These are phyloP conservation scores for Enteromius treurensis DNA, from an alignment of 2,797 vertebrate species.

Conservation along the genomic window DNA sequence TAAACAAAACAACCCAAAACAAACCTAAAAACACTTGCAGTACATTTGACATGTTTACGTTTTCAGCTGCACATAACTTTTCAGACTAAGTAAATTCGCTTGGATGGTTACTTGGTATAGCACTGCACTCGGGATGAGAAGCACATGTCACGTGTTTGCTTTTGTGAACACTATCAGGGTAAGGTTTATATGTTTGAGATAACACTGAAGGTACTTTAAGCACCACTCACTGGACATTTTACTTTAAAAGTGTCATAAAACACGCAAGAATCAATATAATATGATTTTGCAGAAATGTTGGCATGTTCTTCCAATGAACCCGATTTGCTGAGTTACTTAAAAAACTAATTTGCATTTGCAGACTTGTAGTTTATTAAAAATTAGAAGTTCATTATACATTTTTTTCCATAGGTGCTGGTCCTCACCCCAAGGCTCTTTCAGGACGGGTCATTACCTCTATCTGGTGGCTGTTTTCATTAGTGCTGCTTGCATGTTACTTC, in stretches of 20 bases:
- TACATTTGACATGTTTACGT: not conserved
- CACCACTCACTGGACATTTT: not conserved
- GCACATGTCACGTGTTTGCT: too few relatives aligned
- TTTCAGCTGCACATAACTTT: not conserved
- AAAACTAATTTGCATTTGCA: not conserved
- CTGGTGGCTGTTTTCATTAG: slow-evolving; percentile 89
- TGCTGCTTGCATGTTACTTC: slow-evolving; percentile 85
- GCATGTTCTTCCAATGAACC: not conserved
- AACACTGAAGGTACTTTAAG: not conserved
- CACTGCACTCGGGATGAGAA: not conserved
- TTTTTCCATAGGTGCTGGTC: slow-evolving; percentile 78
- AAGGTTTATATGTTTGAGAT: not conserved
- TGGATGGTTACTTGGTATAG: not conserved
- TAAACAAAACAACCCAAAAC: not conserved
- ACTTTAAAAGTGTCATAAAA: not conserved
- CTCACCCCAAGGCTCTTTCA: slow-evolving; percentile 83
- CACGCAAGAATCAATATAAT: not conserved
- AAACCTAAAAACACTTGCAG: not conserved
- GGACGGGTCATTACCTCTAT: slow-evolving; percentile 81
- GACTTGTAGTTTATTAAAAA: not conserved
- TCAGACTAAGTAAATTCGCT: not conserved
- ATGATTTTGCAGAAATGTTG: not conserved
- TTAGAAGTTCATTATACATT: not conserved
- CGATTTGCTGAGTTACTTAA: not conserved
- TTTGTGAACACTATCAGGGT: not conserved